phyloP scores from a whole-genome alignment of 2,888 invertebrate genomes.

The Drosophila conformis region DNA sequence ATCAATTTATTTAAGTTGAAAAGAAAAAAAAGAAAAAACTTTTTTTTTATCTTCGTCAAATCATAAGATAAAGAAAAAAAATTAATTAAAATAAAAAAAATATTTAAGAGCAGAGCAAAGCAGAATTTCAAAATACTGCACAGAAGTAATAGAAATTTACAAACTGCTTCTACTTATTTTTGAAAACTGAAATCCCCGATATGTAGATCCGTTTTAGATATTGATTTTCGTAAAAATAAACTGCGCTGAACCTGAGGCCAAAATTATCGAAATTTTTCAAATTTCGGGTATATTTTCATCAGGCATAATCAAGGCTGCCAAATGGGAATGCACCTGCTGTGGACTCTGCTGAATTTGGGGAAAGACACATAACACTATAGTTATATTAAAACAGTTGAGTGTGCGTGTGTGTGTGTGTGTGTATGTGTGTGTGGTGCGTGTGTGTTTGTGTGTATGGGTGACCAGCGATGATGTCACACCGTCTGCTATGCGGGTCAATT shows the following conservation, averaged over 20 bases:
- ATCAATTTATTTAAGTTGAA: no score
- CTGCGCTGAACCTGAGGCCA: background rate
- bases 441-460: constrained; percentile 4
- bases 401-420: constrained; percentile 3
- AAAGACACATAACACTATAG: background rate
- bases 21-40: no score
- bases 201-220: background rate
- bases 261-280: background rate
- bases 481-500: constrained; percentile 73
- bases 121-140: background rate
- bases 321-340: constrained; percentile 16
- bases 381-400: background rate
- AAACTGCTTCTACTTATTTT: background rate
- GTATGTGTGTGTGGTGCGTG: background rate
- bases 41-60: background rate
- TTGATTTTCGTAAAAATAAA: background rate
- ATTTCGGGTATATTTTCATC: background rate
- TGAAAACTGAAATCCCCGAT: background rate
- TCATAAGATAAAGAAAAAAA: no score
- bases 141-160: background rate
- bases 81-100: background rate
- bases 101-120: background rate
- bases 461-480: constrained; percentile 69
- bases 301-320: constrained; percentile 21
- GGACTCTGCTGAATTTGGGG: background rate